Conservation (phyloP, 2,113 vertebrate genomes). For the Marcusenius ussheri region DNA sequence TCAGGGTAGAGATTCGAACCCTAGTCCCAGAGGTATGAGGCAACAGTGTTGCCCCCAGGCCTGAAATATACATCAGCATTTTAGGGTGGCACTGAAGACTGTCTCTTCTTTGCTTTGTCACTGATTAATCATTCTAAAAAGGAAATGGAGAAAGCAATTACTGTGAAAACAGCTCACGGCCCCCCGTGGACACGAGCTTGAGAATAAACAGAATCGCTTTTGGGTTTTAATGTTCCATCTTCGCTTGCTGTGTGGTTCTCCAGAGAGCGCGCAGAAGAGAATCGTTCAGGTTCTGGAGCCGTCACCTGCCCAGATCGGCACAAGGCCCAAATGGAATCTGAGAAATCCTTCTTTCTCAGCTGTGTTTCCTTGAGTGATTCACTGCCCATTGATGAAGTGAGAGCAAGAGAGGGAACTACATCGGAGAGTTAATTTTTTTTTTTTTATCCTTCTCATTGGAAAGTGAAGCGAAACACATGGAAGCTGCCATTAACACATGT, state of each 20-base stretch:
- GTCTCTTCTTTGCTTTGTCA: background rate
- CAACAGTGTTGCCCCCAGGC: background rate
- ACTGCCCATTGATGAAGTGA: background rate
- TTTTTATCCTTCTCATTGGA: background rate
- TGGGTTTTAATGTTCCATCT: background rate
- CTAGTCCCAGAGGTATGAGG: background rate
- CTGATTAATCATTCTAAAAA: background rate
- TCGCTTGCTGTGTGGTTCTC: background rate
- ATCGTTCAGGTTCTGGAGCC: background rate
- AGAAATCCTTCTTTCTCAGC: background rate
- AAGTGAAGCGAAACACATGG: background rate
- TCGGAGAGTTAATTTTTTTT: background rate
- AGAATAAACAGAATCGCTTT: background rate
- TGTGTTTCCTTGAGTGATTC: background rate
- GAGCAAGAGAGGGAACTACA: background rate
- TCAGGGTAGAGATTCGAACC: background rate
- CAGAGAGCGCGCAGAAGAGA: background rate
- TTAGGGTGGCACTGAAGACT: background rate
- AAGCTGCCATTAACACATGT: background rate
- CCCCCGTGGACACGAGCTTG: background rate
- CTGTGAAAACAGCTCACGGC: background rate
- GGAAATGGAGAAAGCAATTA: conserved; percentile 6
- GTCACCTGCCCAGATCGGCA: background rate
- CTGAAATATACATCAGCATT: background rate
- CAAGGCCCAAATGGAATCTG: conserved; percentile 2